Percentiles rank a stretch among this genome's conserved stretches.
These are phyloP conservation scores for Drosophila nasuta DNA, from an alignment of 1,140 invertebrate species.

Conservation along the genomic window DNA sequence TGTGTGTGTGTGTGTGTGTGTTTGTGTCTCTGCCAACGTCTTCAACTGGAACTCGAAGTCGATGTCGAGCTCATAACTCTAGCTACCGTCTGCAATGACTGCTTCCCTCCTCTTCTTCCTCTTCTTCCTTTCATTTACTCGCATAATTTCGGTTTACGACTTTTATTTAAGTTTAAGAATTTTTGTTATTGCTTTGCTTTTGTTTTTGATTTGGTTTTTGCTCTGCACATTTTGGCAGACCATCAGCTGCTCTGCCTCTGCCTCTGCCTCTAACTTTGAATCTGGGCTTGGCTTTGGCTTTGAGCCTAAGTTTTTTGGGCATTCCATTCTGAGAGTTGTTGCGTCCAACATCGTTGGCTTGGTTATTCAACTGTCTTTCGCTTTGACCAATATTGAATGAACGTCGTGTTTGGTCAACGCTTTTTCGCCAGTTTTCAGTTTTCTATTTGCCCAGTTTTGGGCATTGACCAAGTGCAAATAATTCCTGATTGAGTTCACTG, in stretches of 20 bases:
- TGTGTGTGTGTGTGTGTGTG: neutral
- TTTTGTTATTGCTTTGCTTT: conserved; percentile 10
- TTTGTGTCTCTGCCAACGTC: conserved; percentile 26
- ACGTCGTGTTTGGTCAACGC: conserved; percentile 34
- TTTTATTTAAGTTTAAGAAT: conserved; percentile 8
- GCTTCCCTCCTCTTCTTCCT: neutral
- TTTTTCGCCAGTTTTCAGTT: conserved; percentile 40
- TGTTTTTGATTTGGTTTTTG: neutral
- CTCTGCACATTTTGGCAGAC: conserved; percentile 17
- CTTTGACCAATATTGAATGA: conserved; percentile 56
- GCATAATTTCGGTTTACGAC: conserved; percentile 61
- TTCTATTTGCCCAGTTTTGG: conserved; percentile 56
- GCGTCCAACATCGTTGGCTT: neutral
- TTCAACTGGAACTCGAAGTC: neutral
- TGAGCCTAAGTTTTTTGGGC: neutral
- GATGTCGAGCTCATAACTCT: conserved; percentile 14
- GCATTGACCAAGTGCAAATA: conserved; percentile 66
- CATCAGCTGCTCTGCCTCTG: neutral
- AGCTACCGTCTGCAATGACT: conserved; percentile 17
- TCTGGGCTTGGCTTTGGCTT: neutral
- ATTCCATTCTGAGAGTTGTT: neutral
- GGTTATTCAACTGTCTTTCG: conserved; percentile 53
- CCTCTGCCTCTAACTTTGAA: too few relatives aligned
- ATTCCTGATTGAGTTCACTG: conserved; percentile 60
- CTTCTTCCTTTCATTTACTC: conserved; percentile 34